Conservation (phyloP, 2,113 vertebrate genomes). For the Phaethon lepturus region DNA sequence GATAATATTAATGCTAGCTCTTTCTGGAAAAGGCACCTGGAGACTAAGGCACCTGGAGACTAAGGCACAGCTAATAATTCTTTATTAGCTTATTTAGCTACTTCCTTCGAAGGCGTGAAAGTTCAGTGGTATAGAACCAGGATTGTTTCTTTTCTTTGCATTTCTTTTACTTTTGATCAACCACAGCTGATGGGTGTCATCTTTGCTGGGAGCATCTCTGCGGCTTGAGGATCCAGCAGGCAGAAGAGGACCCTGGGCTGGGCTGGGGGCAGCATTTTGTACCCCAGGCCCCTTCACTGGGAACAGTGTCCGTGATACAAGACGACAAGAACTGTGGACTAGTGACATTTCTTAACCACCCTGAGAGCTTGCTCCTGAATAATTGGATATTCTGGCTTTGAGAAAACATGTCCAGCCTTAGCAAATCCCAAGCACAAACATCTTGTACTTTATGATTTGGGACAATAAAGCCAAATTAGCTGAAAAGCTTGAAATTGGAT, state of each 20-base stretch:
- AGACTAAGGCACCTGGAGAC: neutral
- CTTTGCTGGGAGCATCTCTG: neutral
- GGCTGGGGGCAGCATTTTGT: neutral
- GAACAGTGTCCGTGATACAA: fast-evolving
- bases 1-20: neutral
- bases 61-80: neutral
- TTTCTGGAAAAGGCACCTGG: neutral
- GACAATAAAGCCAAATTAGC: neutral
- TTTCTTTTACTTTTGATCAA: neutral
- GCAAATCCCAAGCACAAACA: neutral
- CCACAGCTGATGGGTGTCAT: neutral
- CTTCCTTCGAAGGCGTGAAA: neutral
- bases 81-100: neutral
- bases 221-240: neutral
- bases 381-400: neutral
- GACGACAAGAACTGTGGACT: neutral
- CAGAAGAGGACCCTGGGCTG: neutral
- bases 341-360: neutral
- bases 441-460: neutral
- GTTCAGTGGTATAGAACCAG: neutral
- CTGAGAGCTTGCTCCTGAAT: neutral
- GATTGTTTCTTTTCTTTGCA: neutral
- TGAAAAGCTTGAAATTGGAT: neutral
- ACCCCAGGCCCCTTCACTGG: neutral
- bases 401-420: neutral